phyloP scores from a whole-genome alignment of 2,113 vertebrate species.

The Thalassarche chlororhynchos region DNA sequence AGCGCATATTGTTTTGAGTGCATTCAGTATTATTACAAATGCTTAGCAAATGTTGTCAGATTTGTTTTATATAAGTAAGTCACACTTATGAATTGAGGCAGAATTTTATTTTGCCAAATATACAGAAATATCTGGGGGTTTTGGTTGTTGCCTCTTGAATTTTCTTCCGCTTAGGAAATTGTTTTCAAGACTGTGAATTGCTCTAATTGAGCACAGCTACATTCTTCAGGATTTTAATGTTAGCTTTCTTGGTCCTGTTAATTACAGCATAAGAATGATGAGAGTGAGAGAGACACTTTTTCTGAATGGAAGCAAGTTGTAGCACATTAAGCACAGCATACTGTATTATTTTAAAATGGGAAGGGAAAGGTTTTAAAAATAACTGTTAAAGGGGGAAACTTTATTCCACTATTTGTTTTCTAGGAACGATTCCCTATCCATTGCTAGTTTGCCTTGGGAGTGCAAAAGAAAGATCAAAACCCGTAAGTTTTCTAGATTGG shows the following conservation, averaged over 20 bases:
- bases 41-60: background rate
- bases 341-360: background rate
- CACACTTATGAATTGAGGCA: background rate
- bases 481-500: background rate
- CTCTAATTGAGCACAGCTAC: slow-evolving; percentile 55
- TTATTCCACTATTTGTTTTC: slow-evolving; percentile 56
- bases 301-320: slow-evolving; percentile 17
- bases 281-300: slow-evolving; percentile 30
- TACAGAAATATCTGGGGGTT: background rate
- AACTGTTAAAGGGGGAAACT: slow-evolving; percentile 17
- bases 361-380: slow-evolving; percentile 35
- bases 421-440: background rate
- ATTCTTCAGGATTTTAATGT: slow-evolving; percentile 59
- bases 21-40: slow-evolving; percentile 17
- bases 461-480: slow-evolving; percentile 44
- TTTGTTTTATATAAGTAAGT: background rate
- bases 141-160: slow-evolving; percentile 2
- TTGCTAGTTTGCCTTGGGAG: slow-evolving; percentile 34
- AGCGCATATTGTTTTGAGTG: background rate
- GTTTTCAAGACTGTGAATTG: slow-evolving; percentile 65
- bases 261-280: slow-evolving; percentile 48
- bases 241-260: slow-evolving; percentile 54
- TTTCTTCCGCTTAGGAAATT: slow-evolving; percentile 6
- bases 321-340: background rate
- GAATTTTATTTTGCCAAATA: background rate